Evolutionary conservation across 2,797 vertebrate genomes (phyloP).

Genomic region (Bradypodion ventrale): DNA sequence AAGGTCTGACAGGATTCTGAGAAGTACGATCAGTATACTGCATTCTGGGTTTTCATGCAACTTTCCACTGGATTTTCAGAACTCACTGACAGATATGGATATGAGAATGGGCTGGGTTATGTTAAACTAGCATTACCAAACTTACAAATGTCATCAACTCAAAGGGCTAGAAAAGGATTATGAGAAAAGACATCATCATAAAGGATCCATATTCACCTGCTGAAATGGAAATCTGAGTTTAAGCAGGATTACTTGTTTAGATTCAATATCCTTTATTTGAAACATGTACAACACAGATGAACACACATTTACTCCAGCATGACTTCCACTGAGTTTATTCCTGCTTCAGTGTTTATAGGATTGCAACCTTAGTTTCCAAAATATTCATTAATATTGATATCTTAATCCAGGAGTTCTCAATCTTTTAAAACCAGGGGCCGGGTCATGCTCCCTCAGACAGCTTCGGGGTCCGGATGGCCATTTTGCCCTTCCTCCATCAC

Average conservation of each 20-base stretch:
- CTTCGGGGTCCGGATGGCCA: too few relatives aligned
- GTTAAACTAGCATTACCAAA: not conserved
- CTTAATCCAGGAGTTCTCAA: too few relatives aligned
- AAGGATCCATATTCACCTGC: not conserved
- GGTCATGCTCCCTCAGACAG: too few relatives aligned
- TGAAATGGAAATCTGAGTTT: not conserved
- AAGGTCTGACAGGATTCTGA: too few relatives aligned
- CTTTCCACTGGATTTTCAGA: not conserved
- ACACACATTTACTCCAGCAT: not conserved
- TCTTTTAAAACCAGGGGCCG: too few relatives aligned
- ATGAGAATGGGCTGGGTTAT: not conserved
- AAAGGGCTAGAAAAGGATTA: not conserved
- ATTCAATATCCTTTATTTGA: not conserved
- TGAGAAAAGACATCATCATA: too few relatives aligned
- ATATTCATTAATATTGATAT: not conserved
- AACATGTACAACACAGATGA: not conserved
- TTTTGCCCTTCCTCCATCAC: too few relatives aligned
- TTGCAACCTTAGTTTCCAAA: not conserved
- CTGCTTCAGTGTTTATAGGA: not conserved
- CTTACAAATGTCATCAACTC: too few relatives aligned
- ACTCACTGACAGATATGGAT: not conserved
- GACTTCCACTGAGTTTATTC: not conserved
- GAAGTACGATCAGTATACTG: not conserved
- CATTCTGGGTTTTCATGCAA: not conserved
- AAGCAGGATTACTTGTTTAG: not conserved